phyloP scores from a whole-genome alignment of 2,113 vertebrate genomes.

The Dicerorhinus sumatrensis region DNA sequence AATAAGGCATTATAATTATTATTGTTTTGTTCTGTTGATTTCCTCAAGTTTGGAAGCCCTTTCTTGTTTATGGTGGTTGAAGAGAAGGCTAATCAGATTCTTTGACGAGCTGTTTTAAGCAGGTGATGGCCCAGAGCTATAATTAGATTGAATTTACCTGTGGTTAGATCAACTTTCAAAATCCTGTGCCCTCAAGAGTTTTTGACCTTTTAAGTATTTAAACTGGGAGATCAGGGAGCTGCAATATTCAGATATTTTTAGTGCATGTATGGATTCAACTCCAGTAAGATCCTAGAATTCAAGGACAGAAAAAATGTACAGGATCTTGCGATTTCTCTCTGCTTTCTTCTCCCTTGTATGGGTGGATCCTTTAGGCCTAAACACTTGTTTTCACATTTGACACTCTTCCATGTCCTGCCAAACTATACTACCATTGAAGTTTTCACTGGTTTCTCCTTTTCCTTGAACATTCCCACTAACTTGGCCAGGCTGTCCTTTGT shows the following conservation, averaged over 20 bases:
- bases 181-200: background rate
- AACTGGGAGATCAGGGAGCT: background rate
- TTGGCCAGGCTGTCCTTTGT: background rate
- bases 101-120: background rate
- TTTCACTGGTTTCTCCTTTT: background rate
- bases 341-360: background rate
- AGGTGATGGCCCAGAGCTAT: background rate
- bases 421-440: background rate
- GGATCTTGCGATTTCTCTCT: background rate
- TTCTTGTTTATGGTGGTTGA: background rate
- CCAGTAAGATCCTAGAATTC: background rate
- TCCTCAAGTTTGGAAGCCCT: background rate
- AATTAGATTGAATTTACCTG: background rate
- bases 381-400: background rate
- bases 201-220: background rate
- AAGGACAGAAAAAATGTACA: background rate
- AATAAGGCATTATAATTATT: background rate
- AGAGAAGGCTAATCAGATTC: background rate
- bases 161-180: background rate
- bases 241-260: background rate
- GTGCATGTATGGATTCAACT: background rate
- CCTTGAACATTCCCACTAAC: background rate
- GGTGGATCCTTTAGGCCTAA: background rate
- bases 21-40: background rate
- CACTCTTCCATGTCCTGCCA: background rate